phyloP scores from a whole-genome alignment of 2,797 vertebrate genomes.

The Pangasius macronema region DNA sequence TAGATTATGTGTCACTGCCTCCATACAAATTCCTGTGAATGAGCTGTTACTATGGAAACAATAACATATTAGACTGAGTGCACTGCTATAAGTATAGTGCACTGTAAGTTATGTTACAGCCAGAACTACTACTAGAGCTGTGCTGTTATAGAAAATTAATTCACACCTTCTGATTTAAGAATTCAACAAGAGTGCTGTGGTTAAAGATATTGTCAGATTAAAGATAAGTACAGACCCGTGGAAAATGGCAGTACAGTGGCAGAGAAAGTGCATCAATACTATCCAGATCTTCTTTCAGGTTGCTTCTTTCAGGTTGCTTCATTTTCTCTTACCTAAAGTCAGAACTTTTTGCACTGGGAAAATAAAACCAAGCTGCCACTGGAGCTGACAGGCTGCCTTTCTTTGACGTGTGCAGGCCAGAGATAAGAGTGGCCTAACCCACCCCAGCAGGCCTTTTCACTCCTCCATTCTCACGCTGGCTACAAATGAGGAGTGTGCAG shows the following conservation, averaged over 20 bases:
- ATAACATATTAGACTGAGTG: not conserved
- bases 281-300: not conserved
- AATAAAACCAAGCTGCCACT: conserved; percentile 7
- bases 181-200: not conserved
- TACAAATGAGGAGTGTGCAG: not conserved
- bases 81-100: not conserved
- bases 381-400: conserved; percentile 21
- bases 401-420: conserved; percentile 4
- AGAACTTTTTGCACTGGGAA: not conserved
- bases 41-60: not conserved
- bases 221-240: not conserved
- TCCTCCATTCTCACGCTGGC: conserved; percentile 19
- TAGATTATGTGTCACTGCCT: not conserved
- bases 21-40: not conserved
- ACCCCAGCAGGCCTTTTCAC: conserved; percentile 17
- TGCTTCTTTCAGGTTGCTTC: not conserved
- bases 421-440: conserved; percentile 9
- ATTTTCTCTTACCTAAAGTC: not conserved
- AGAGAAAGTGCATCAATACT: not conserved
- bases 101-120: not conserved
- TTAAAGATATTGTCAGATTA: not conserved
- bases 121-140: not conserved
- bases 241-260: not conserved
- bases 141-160: not conserved
- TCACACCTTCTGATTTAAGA: not conserved